Percentiles rank a stretch among this genome's conserved stretches.
phyloP scores from a whole-genome alignment of 2,888 invertebrate species.

The Chrysolina americana region DNA sequence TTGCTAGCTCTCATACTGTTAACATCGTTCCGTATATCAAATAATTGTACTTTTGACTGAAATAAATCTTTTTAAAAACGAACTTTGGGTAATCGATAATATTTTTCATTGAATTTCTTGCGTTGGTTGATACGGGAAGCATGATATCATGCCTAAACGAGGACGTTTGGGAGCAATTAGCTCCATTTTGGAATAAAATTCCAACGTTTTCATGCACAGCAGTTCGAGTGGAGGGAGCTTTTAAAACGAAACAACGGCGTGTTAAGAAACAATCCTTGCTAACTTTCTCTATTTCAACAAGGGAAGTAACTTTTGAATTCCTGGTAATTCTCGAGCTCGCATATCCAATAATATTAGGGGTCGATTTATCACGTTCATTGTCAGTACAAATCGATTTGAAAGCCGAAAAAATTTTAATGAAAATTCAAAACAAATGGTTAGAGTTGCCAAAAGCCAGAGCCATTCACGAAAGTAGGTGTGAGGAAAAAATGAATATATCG shows the following conservation, averaged over 20 bases:
- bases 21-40: too few relatives aligned
- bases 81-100: too few relatives aligned
- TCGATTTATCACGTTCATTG: conserved; percentile 24
- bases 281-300: too few relatives aligned
- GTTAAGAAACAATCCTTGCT: neutral
- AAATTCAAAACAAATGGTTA: conserved; percentile 8
- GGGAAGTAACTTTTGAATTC: conserved; percentile 31
- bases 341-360: conserved; percentile 37
- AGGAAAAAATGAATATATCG: conserved; percentile 7
- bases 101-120: neutral
- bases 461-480: neutral
- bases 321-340: conserved; percentile 35
- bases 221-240: neutral
- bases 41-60: too few relatives aligned
- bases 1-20: too few relatives aligned
- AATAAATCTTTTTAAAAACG: too few relatives aligned
- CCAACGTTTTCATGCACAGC: conserved; percentile 7
- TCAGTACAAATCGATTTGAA: conserved; percentile 9
- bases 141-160: neutral
- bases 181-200: conserved; percentile 8
- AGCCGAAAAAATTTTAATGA: neutral
- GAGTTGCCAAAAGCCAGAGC: neutral
- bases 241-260: conserved; percentile 12
- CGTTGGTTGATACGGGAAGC: conserved; percentile 6
- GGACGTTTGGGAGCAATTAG: conserved; percentile 7